Base-by-base conservation (phyloP, 2,888 invertebrate genomes). In the Chymomyza fuscimana region DNA sequence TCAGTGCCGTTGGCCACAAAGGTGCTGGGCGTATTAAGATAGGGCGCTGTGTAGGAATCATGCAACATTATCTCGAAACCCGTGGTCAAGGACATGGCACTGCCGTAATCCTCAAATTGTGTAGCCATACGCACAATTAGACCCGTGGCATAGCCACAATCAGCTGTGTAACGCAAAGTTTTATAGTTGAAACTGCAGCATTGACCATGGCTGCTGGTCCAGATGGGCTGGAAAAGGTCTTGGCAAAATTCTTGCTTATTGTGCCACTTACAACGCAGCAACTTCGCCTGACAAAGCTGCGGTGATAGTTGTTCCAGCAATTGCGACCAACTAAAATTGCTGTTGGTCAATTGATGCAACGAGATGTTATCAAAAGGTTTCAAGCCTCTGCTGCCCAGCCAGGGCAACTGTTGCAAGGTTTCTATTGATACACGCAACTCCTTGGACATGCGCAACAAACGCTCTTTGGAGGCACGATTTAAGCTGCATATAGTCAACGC, bases 111-210 rank as follows among this genome's bases (percentile, higher is more conserved):
- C 0, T 92, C 89, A 0, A 92, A 88, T 1, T 93, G 82, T 0
- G 93, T 92, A 72, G 94, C 92, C 1, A 95, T 67, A 1, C 94
- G 82, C 0, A 94, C 91, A 0, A 94, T 93, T 0, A 95, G 90
- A 0, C 94, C 95, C 0, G 94, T 94, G 81, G 94, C 93, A 79
- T 93, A 93, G 0, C 95, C 95, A 78, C 94, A 94, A 0, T 94
- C 93, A 0, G 94, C 93, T 0, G 94, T 93, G 7, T 93, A 92
- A 2, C 50, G 46, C 10, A 15, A n/a, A 0, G 93, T 93, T 64
- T 92, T 93, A 79, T 94, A 94, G 84, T 95, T 95, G 78, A 95
- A 95, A 2, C 93, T 91, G 82, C 95, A 95, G 77, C 95, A 95
- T 1, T 93, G 86, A 32, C 94, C 93, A 89, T 29, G 93, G 79